Evolutionary conservation across 1,140 invertebrate species (phyloP).

Genomic region (Chymomyza costata): DNA sequence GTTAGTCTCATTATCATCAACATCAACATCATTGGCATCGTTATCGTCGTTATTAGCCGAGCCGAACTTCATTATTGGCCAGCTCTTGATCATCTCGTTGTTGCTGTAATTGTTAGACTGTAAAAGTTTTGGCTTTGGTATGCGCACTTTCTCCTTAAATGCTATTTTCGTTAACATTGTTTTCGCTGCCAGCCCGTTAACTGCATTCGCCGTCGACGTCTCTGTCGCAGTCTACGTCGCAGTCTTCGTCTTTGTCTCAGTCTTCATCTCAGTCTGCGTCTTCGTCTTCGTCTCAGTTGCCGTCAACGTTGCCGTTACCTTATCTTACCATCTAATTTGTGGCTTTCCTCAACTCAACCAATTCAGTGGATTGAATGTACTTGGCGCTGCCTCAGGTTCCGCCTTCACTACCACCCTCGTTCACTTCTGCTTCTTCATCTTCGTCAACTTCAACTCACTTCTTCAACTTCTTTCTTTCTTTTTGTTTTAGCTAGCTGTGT

Average conservation of each 20-base stretch:
- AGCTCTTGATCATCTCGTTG: conserved; percentile 1
- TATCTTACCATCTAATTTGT: conserved; percentile 56
- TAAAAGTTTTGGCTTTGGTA: conserved; percentile 60
- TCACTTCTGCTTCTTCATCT: conserved; percentile 10
- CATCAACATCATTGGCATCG: conserved; percentile 17
- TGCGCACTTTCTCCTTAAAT: conserved; percentile 69
- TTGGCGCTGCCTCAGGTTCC: conserved; percentile 34
- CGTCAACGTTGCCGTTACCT: neutral
- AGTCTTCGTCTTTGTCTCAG: conserved; percentile 6
- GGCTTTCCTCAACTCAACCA: conserved; percentile 41
- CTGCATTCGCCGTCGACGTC: conserved; percentile 3
- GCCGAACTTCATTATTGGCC: too few relatives aligned
- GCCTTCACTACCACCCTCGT: neutral
- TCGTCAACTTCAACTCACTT: conserved; percentile 8
- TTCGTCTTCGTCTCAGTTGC: conserved; percentile 7
- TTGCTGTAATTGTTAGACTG: conserved; percentile 62
- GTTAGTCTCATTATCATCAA: conserved; percentile 14
- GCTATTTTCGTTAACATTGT: conserved; percentile 65
- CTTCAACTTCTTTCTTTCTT: neutral
- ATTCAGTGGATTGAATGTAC: too few relatives aligned
- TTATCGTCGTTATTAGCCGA: conserved; percentile 28
- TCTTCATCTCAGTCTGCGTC: conserved; percentile 18
- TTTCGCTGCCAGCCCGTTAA: conserved; percentile 30
- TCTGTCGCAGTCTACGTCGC: conserved; percentile 18
- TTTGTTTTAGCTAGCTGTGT: neutral